Conservation (phyloP, 2,888 invertebrate genomes). For the Adelphocoris suturalis region DNA sequence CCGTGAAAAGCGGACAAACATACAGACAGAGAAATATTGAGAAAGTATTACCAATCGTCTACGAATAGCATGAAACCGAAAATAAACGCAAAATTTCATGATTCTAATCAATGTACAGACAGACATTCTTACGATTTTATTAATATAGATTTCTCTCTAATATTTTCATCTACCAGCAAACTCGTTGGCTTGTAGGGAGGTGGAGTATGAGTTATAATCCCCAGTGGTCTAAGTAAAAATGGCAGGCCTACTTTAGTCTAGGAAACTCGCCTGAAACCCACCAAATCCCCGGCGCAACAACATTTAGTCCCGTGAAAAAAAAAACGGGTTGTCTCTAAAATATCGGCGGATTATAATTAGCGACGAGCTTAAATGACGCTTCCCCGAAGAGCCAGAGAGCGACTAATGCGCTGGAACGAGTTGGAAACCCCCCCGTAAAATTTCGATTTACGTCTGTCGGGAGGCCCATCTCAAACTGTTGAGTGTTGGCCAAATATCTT, state of each 20-base stretch:
- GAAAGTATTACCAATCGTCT: too few species aligned
- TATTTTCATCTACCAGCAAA: too few species aligned
- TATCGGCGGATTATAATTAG: conserved; percentile 65
- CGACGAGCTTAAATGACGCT: conserved; percentile 60
- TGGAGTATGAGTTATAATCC: too few species aligned
- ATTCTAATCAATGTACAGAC: too few species aligned
- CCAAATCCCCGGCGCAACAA: not conserved
- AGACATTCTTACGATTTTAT: too few species aligned
- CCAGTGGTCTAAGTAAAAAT: not conserved
- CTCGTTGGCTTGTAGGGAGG: too few species aligned
- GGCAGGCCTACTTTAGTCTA: not conserved
- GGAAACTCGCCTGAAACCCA: not conserved
- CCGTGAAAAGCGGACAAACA: too few species aligned
- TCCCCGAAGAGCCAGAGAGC: conserved; percentile 1
- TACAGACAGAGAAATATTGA: too few species aligned
- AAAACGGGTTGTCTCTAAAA: not conserved
- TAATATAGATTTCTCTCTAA: too few species aligned
- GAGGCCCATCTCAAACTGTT: conserved; percentile 40
- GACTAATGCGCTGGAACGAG: conserved; percentile 56
- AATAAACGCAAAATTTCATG: too few species aligned
- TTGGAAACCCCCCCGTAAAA: conserved; percentile 58
- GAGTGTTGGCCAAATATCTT: conserved; percentile 66
- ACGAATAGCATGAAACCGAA: too few species aligned
- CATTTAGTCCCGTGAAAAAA: conserved; percentile 1
- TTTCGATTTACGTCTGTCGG: conserved; percentile 55